Conservation (phyloP, 2,888 invertebrate species). For the Microctonus aethiopoides region DNA sequence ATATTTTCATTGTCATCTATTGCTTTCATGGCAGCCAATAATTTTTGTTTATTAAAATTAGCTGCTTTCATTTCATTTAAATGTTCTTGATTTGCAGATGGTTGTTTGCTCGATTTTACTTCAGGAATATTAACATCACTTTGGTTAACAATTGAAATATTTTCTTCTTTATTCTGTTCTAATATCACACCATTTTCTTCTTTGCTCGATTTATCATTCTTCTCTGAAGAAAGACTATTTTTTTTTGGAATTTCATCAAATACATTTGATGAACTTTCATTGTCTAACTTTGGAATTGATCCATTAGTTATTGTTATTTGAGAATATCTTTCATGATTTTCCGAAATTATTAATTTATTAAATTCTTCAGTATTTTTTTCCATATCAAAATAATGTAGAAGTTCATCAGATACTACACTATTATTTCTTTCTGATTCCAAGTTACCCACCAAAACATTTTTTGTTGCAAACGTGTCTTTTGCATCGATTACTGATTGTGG, state of each 20-base stretch:
- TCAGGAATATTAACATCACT: neutral
- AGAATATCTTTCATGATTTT: neutral
- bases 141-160: too few relatives aligned
- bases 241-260: neutral
- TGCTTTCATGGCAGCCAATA: slow-evolving; percentile 74
- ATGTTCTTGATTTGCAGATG: neutral
- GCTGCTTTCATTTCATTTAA: slow-evolving; percentile 39
- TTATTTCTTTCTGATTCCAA: slow-evolving; percentile 11
- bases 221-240: neutral
- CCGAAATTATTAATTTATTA: slow-evolving; percentile 6
- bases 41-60: slow-evolving; percentile 70
- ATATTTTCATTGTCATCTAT: slow-evolving; percentile 70
- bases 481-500: neutral
- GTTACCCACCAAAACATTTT: neutral
- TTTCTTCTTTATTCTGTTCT: neutral
- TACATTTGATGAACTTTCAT: neutral
- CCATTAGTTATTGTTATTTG: neutral
- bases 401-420: slow-evolving; percentile 17
- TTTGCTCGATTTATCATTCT: neutral
- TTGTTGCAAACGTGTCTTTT: slow-evolving; percentile 36
- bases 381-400: slow-evolving; percentile 15
- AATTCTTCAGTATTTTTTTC: slow-evolving; percentile 19
- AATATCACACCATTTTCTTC: neutral
- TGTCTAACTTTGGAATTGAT: neutral
- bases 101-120: neutral